Percentiles rank a stretch among this genome's conserved stretches.
These are phyloP conservation scores for Rhagoletis zephyria DNA, from an alignment of 1,140 invertebrate species.

Conservation along the genomic window DNA sequence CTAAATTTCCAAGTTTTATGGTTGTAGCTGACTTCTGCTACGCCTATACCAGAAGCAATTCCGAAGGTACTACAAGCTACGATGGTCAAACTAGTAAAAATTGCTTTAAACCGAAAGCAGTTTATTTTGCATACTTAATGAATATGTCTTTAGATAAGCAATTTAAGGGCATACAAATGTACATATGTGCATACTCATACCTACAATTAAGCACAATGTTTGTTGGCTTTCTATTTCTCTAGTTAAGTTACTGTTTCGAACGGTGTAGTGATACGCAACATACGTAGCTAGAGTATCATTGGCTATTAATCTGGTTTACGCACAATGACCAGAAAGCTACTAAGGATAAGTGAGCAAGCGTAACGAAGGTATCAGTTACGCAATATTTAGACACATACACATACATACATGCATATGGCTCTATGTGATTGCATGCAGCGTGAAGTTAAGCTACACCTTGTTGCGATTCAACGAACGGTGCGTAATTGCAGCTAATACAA, in stretches of 20 bases:
- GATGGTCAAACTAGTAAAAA: background rate
- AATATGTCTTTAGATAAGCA: conserved; percentile 35
- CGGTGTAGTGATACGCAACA: background rate
- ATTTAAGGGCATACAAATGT: background rate
- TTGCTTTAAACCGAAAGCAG: background rate
- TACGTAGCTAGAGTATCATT: background rate
- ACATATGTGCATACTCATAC: background rate
- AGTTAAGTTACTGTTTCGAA: background rate
- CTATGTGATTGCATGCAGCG: no score
- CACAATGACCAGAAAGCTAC: conserved; percentile 16
- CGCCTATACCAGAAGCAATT: background rate
- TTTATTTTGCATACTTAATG: conserved; percentile 32
- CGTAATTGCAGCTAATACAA: conserved; percentile 28
- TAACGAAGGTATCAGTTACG: background rate
- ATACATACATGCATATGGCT: background rate
- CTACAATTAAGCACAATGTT: background rate
- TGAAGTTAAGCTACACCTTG: conserved; percentile 17
- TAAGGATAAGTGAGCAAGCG: conserved; percentile 1
- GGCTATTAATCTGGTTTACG: background rate
- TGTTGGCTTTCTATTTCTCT: background rate
- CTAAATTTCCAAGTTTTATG: no score
- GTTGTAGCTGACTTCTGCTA: background rate
- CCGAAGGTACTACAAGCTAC: background rate
- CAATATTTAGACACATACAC: background rate
- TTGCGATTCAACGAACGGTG: conserved; percentile 15